Evolutionary conservation across 2,797 vertebrate species (phyloP).

Genomic region (Prionace glauca): DNA sequence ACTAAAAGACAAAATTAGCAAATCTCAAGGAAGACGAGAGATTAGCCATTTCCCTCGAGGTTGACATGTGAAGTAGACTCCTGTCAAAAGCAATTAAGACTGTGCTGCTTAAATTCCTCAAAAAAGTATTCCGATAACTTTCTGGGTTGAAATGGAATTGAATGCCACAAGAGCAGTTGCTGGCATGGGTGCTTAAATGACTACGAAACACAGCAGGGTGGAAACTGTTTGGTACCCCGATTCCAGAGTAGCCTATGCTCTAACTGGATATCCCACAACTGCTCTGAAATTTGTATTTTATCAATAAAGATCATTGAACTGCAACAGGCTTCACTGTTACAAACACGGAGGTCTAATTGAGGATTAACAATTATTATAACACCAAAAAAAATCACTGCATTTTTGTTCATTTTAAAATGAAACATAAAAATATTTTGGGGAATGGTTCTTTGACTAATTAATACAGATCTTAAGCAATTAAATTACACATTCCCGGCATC

Average conservation of each 20-base stretch:
- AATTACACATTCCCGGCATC: neutral
- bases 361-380: neutral
- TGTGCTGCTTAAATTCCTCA: neutral
- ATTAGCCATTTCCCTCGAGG: slow-evolving; percentile 2
- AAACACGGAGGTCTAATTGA: neutral
- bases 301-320: neutral
- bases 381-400: neutral
- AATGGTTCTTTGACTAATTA: neutral
- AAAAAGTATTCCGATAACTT: neutral
- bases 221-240: neutral
- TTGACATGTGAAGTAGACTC: neutral
- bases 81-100: slow-evolving; percentile 30
- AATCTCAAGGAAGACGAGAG: slow-evolving; percentile 25
- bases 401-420: slow-evolving; percentile 8
- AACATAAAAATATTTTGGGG: neutral
- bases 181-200: neutral
- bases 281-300: neutral
- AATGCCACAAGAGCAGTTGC: neutral
- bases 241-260: neutral
- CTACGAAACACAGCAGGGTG: neutral
- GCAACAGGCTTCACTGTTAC: neutral
- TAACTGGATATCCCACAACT: neutral
- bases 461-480: neutral
- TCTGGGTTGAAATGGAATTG: neutral
- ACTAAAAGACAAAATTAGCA: slow-evolving; percentile 25